Base-by-base conservation (phyloP, 1,140 invertebrate genomes). In the Dendrolimus kikuchii region DNA sequence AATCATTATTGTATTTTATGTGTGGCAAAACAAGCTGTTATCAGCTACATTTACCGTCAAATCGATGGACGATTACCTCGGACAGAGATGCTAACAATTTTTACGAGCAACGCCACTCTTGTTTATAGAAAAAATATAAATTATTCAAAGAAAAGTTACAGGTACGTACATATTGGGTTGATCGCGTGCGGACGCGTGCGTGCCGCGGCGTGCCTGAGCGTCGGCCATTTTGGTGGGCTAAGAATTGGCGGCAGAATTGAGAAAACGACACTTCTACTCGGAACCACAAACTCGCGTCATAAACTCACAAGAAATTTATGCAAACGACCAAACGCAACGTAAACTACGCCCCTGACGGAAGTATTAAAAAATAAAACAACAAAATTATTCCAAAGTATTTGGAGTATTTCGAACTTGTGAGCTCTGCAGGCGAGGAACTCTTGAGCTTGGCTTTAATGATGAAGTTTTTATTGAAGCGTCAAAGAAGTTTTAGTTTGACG, bases 191-290 rank as follows among this genome's bases (percentile, higher is more conserved):
- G 46, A 44, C 44, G 59, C 47, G 71, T 77, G 80, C 80, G 80
- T 83, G 80, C 70, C 66, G 58, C 58, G 66, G 55, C 64, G 59
- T 55, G 67, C 64, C 63, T 68, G 55, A 55, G 60, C 59, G 55
- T 60, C 71, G 57, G 77, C 81, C 81, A 84, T 84, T 80, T 84
- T 81, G 76, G 70, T 23, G 23, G 67, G 66, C 67, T 65, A 68
- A 74, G 74, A 80, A 80, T 82, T 80, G 78, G 73, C 74, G 72
- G 74, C 67, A 79, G 77, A 84, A 80, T 80, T 77, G 68, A 77
- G 76, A 78, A 76, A 81, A 83, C 72, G 64, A 81, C 80, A 83
- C 76, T 78, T 73, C 63, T 66, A 55, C 57, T 23, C 23, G 23
- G 46, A 50, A 51, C 62, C 60, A 57, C 55, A 48, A 59, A 68